These are phyloP conservation scores for Grammomys surdaster DNA, from an alignment of 2,113 vertebrate genomes.

Conservation along the genomic window DNA sequence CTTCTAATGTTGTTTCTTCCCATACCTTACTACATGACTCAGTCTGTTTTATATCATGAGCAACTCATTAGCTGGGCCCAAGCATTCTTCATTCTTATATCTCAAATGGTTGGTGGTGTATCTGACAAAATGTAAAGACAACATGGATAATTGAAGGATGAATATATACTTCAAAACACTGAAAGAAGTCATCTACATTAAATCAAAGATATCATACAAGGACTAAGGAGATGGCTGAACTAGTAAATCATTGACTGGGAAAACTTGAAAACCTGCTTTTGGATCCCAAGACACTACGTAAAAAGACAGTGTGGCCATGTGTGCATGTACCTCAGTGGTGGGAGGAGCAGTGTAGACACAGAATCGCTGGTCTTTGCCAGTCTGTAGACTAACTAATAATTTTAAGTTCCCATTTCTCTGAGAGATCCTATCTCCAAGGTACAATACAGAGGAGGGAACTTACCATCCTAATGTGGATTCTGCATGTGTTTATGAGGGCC, in stretches of 20 bases:
- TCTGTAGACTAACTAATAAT: background rate
- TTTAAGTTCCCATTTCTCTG: background rate
- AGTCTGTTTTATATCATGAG: background rate
- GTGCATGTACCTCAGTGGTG: no score
- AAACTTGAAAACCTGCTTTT: background rate
- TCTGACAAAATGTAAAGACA: background rate
- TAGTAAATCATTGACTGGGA: background rate
- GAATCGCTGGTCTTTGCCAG: background rate
- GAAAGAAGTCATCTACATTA: background rate
- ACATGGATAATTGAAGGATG: background rate
- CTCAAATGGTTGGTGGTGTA: background rate
- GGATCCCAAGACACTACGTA: background rate
- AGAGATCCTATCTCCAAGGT: background rate
- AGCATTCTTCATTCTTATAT: background rate
- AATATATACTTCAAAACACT: background rate
- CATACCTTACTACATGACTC: background rate
- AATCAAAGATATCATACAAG: background rate
- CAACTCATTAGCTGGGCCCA: background rate
- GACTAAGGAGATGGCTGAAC: background rate
- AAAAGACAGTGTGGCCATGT: background rate
- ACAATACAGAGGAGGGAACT: background rate
- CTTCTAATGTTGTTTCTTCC: background rate
- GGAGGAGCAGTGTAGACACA: background rate
- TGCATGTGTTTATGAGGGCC: background rate
- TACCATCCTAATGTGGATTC: background rate